These are phyloP conservation scores for Teleogryllus occipitalis DNA, from an alignment of 1,140 invertebrate species.

Conservation along the genomic window DNA sequence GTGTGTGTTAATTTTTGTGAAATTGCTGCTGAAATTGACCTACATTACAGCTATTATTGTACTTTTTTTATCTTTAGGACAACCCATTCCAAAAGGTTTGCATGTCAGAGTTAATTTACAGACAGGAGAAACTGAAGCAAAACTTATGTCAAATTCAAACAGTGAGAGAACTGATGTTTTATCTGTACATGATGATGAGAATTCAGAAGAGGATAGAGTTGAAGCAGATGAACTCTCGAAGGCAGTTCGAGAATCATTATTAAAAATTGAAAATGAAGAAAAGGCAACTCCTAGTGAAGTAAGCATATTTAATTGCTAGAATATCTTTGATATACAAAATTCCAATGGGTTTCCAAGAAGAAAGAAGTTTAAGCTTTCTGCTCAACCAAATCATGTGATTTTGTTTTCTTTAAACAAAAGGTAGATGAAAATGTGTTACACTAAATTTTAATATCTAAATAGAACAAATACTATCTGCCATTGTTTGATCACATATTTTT, in stretches of 20 bases:
- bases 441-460: too few species aligned
- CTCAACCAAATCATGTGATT: too few species aligned
- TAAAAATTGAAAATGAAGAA: conserved; percentile 25
- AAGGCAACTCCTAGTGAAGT: conserved; percentile 20
- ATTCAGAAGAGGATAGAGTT: background rate
- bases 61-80: conserved; percentile 41
- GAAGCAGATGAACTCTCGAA: background rate
- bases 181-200: conserved; percentile 17
- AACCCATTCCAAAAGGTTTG: conserved; percentile 59
- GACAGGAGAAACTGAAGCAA: conserved; percentile 64
- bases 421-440: too few species aligned
- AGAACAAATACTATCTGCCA: too few species aligned
- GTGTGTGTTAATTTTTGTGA: conserved; percentile 14
- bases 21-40: background rate
- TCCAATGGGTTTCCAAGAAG: too few species aligned
- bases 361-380: too few species aligned
- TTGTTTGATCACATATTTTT: too few species aligned
- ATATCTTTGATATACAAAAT: too few species aligned
- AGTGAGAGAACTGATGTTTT: conserved; percentile 33
- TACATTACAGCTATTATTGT: conserved; percentile 12
- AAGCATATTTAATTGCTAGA: background rate
- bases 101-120: conserved; percentile 66
- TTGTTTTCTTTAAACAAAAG: too few species aligned
- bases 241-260: conserved; percentile 14
- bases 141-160: conserved; percentile 47